Evolutionary conservation across 2,888 invertebrate genomes (phyloP).

Genomic region (Agrochola lota): DNA sequence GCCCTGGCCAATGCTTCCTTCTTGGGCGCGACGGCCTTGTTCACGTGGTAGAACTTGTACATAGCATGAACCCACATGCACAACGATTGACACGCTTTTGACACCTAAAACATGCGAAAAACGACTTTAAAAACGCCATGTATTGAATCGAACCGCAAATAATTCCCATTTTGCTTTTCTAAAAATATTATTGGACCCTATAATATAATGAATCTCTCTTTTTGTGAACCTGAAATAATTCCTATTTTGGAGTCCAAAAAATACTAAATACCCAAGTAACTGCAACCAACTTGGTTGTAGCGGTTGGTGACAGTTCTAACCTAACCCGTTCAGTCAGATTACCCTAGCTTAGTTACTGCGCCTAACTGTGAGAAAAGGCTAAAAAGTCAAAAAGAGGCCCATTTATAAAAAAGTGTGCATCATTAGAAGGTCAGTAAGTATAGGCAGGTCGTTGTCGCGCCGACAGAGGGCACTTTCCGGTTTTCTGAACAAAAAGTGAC

Average conservation of each 20-base stretch:
- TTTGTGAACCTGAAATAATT: too few species aligned
- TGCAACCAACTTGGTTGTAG: too few species aligned
- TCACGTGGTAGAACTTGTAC: conserved; percentile 97
- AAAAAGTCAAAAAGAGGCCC: too few species aligned
- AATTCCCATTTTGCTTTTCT: too few species aligned
- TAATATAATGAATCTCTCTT: too few species aligned
- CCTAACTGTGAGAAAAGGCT: background rate
- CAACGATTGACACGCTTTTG: conserved; percentile 94
- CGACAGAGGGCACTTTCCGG: too few species aligned
- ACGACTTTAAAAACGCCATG: background rate
- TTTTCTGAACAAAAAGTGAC: too few species aligned
- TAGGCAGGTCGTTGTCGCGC: too few species aligned
- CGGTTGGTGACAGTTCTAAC: background rate
- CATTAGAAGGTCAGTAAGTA: too few species aligned
- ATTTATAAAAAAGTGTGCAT: too few species aligned
- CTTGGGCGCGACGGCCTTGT: conserved; percentile 96
- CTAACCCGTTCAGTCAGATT: background rate
- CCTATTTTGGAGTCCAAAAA: background rate
- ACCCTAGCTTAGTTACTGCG: background rate
- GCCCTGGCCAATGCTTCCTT: conserved; percentile 95
- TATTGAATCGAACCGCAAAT: background rate
- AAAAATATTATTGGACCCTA: too few species aligned
- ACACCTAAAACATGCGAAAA: conserved; percentile 88
- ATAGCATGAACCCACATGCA: conserved; percentile 98
- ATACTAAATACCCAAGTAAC: too few species aligned